These are phyloP conservation scores for Corythornis cristatus DNA, from an alignment of 2,113 vertebrate genomes.

Conservation along the genomic window DNA sequence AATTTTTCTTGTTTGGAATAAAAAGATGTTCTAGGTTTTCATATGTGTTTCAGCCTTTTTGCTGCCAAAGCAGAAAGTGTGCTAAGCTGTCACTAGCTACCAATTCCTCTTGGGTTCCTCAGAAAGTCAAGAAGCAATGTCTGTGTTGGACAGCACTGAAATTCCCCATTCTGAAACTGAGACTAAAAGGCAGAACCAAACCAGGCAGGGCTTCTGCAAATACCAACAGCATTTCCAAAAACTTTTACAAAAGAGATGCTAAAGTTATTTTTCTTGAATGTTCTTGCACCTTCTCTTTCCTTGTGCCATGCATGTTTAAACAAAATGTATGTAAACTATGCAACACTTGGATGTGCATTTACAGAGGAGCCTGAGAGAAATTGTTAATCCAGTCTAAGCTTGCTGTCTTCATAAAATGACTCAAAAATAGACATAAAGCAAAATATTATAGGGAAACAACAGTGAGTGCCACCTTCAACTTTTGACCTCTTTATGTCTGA, in stretches of 20 bases:
- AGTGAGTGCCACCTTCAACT: not conserved
- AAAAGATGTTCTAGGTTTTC: not conserved
- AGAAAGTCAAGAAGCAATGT: not conserved
- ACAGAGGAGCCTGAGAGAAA: not conserved
- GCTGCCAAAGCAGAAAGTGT: not conserved
- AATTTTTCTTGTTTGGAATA: not conserved
- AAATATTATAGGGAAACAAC: not conserved
- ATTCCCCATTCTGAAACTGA: constrained; percentile 4
- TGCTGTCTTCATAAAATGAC: not conserved
- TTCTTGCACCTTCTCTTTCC: not conserved
- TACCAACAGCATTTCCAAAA: not conserved
- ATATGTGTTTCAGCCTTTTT: not conserved
- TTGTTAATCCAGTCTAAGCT: not conserved
- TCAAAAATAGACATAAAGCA: not conserved
- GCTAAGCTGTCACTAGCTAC: not conserved
- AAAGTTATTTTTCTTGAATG: not conserved
- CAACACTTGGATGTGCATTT: not conserved
- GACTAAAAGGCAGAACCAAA: constrained; percentile 1
- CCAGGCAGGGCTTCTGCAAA: not conserved
- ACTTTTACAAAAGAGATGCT: not conserved
- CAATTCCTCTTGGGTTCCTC: not conserved
- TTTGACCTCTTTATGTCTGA: not conserved
- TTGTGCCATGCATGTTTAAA: not conserved
- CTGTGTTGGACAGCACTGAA: not conserved
- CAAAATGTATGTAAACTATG: not conserved